phyloP scores from a whole-genome alignment of 2,888 invertebrate species.

The Heteropelma amictum region DNA sequence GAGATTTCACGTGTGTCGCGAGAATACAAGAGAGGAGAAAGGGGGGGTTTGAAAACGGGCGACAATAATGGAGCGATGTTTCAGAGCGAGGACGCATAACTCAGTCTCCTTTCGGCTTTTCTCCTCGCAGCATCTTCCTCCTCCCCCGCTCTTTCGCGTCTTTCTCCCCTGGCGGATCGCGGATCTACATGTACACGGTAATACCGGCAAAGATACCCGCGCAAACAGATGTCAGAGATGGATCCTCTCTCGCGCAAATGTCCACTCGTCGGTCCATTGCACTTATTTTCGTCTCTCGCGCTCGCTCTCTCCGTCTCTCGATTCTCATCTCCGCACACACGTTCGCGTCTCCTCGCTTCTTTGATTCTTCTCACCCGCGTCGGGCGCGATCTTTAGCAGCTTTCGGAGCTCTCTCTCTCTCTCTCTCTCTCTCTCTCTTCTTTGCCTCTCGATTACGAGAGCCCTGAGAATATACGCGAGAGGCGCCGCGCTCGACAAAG shows the following conservation, averaged over 20 bases:
- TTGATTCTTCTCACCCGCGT: not conserved
- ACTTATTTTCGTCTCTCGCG: too few species aligned
- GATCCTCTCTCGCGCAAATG: slow-evolving; percentile 34
- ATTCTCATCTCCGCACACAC: slow-evolving; percentile 11
- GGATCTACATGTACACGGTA: too few species aligned
- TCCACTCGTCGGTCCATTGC: slow-evolving; percentile 1
- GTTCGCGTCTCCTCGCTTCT: slow-evolving; percentile 11
- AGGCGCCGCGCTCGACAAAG: slow-evolving; percentile 58
- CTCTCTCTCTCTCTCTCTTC: too few species aligned
- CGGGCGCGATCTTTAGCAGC: slow-evolving; percentile 10
- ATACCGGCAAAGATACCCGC: slow-evolving; percentile 15
- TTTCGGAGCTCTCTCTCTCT: not conserved
- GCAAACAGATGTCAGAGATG: slow-evolving; percentile 61
- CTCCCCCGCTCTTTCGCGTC: slow-evolving; percentile 8
- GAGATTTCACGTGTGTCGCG: not conserved
- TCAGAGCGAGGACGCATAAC: slow-evolving; percentile 59
- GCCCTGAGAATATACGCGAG: slow-evolving; percentile 28
- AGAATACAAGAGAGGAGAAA: not conserved
- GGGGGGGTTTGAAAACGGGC: not conserved
- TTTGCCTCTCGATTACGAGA: slow-evolving; percentile 13
- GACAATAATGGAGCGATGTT: slow-evolving; percentile 55
- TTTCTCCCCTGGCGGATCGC: too few species aligned
- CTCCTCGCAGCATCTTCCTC: slow-evolving; percentile 30
- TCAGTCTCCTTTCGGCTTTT: slow-evolving; percentile 49
- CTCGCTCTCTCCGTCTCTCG: not conserved